Evolutionary conservation across 2,797 vertebrate species (phyloP).

Genomic region (Acanthurus lineatus): DNA sequence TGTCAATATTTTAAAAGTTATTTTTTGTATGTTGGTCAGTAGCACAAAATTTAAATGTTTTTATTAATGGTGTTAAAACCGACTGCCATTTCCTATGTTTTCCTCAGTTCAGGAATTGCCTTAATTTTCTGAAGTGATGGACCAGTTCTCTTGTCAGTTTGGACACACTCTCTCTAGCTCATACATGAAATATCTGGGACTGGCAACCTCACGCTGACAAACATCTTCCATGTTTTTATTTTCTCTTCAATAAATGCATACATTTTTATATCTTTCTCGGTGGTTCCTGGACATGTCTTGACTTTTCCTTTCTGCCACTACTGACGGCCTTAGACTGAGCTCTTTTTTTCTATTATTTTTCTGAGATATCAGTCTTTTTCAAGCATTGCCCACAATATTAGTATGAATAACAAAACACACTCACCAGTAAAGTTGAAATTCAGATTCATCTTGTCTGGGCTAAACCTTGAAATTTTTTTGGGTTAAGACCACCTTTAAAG

Average conservation of each 20-base stretch:
- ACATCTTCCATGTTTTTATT: constrained; percentile 79
- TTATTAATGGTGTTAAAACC: constrained; percentile 80
- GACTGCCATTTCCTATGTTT: constrained; percentile 84
- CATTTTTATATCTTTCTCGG: constrained; percentile 65
- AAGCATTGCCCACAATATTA: constrained; percentile 33
- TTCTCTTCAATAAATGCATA: constrained; percentile 71
- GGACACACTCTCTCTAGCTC: constrained; percentile 56
- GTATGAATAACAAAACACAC: constrained; percentile 34
- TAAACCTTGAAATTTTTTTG: not conserved
- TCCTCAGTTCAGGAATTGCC: constrained; percentile 86
- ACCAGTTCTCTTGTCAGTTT: constrained; percentile 66
- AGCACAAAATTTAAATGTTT: constrained; percentile 85
- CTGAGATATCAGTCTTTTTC: constrained; percentile 23
- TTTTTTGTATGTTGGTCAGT: constrained; percentile 86
- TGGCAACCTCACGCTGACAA: constrained; percentile 37
- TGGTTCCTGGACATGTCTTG: constrained; percentile 67
- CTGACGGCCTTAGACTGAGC: constrained; percentile 60
- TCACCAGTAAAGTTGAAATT: too few relatives aligned
- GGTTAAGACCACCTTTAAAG: constrained; percentile 38
- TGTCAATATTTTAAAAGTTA: constrained; percentile 81
- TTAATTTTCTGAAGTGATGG: constrained; percentile 84
- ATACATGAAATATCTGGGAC: constrained; percentile 47
- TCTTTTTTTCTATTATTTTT: constrained; percentile 13
- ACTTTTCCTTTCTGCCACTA: constrained; percentile 64
- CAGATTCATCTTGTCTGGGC: constrained; percentile 12